Conservation (phyloP, 1,140 invertebrate genomes). For the Melipona quadrifasciata region DNA sequence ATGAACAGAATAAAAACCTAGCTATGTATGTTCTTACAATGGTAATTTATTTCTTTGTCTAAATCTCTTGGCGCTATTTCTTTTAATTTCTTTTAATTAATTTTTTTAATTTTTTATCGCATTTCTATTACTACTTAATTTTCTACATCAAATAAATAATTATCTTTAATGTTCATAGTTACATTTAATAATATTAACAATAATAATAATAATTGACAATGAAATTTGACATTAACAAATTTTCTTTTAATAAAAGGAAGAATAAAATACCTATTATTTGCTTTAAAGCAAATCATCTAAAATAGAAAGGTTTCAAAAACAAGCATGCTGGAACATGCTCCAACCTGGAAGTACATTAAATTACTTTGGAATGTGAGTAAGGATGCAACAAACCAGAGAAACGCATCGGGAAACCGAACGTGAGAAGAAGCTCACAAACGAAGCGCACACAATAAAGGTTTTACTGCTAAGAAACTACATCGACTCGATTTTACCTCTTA, state of each 20-base stretch:
- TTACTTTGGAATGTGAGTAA: not conserved
- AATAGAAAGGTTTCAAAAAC: too few species aligned
- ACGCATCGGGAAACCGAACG: conserved; percentile 17
- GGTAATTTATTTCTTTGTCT: not conserved
- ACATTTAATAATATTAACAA: not conserved
- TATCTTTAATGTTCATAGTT: too few species aligned
- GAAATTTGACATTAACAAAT: not conserved
- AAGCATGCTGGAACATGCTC: not conserved
- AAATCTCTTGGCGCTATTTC: not conserved
- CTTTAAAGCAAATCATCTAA: not conserved
- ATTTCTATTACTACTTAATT: not conserved
- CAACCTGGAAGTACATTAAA: not conserved
- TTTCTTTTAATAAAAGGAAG: not conserved
- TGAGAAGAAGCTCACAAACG: conserved; percentile 32
- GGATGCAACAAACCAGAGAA: conserved; percentile 30
- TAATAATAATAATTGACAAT: not conserved
- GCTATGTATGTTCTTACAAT: not conserved
- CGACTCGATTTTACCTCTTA: conserved; percentile 6
- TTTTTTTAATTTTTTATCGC: not conserved
- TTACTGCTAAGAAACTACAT: not conserved
- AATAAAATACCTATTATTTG: not conserved
- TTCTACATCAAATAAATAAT: not conserved
- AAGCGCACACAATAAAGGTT: not conserved
- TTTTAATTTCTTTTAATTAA: not conserved
- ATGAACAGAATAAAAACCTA: not conserved